Conservation (phyloP, 2,797 vertebrate species). For the Acrocephalus scirpaceus region DNA sequence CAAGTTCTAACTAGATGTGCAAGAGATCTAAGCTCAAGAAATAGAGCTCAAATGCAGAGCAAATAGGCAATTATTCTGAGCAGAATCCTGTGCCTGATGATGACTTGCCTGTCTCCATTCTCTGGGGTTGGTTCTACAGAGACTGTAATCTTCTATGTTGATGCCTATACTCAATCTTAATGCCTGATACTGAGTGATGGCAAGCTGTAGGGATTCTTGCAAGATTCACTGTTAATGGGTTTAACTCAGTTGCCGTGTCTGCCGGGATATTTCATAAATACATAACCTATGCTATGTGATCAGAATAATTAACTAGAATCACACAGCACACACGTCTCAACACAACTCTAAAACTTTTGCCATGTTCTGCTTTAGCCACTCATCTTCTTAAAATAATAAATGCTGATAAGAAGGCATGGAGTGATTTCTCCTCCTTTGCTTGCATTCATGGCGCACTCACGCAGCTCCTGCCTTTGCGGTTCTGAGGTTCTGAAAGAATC, state of each 20-base stretch:
- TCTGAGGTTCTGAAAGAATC: not conserved
- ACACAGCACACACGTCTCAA: not conserved
- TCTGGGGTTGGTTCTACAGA: conserved; percentile 7
- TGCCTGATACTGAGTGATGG: conserved; percentile 51
- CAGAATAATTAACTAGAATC: not conserved
- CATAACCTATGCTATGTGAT: not conserved
- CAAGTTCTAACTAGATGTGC: conserved; percentile 53
- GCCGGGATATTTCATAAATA: conserved; percentile 49
- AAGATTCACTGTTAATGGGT: conserved; percentile 59
- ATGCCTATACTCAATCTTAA: conserved; percentile 57
- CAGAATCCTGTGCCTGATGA: conserved; percentile 37
- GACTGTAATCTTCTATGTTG: conserved; percentile 45
- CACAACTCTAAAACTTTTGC: not conserved
- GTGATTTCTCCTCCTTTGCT: not conserved
- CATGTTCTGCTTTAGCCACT: not conserved
- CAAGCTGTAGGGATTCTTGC: conserved; percentile 58
- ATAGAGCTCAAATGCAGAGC: not conserved
- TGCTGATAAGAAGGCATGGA: not conserved
- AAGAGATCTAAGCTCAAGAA: conserved; percentile 48
- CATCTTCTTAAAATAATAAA: not conserved
- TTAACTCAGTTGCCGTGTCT: conserved; percentile 48
- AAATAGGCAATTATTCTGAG: conserved; percentile 64
- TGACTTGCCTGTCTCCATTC: conserved; percentile 49
- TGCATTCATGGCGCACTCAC: fast-evolving
- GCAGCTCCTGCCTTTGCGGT: not conserved